Conservation (phyloP, 2,797 vertebrate species). For the Spinibarbus caldwelli region DNA sequence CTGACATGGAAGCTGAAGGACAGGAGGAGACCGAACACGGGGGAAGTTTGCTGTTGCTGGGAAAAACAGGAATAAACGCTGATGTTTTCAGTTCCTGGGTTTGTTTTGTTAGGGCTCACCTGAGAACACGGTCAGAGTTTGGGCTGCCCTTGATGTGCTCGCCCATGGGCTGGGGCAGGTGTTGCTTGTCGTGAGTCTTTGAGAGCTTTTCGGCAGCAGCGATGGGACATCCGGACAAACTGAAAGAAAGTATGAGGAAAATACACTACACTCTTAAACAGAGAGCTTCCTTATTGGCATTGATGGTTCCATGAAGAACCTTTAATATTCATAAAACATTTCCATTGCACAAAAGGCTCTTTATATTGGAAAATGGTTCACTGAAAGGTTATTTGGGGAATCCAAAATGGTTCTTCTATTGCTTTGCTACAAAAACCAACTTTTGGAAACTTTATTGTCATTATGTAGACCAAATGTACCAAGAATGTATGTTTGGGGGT, state of each 20-base stretch:
- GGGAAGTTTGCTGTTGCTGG: constrained; percentile 19
- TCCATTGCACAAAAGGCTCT: too few species aligned
- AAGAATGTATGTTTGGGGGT: background rate
- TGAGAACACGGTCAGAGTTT: constrained; percentile 91
- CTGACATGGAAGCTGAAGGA: constrained; percentile 42
- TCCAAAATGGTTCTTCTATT: background rate
- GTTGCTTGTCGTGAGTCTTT: constrained; percentile 91
- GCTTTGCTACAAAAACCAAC: background rate
- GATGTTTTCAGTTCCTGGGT: constrained; percentile 1
- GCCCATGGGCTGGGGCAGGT: constrained; percentile 78
- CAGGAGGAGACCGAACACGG: background rate
- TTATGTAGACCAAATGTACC: background rate
- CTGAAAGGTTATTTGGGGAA: background rate
- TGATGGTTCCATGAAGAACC: background rate
- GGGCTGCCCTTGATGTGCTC: constrained; percentile 89
- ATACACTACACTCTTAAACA: background rate
- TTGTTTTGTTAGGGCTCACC: constrained; percentile 73
- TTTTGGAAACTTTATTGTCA: background rate
- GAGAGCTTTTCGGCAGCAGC: constrained; percentile 96
- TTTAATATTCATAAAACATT: background rate
- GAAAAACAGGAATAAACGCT: constrained; percentile 6
- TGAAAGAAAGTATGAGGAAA: constrained; percentile 56
- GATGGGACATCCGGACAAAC: constrained; percentile 96
- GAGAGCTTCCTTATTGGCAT: background rate
- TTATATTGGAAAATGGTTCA: background rate